Percentiles rank a stretch among this genome's conserved stretches.
Conservation (phyloP, 37 sponge, comb jelly and placozoan species). For the Agelas oroides region DNA sequence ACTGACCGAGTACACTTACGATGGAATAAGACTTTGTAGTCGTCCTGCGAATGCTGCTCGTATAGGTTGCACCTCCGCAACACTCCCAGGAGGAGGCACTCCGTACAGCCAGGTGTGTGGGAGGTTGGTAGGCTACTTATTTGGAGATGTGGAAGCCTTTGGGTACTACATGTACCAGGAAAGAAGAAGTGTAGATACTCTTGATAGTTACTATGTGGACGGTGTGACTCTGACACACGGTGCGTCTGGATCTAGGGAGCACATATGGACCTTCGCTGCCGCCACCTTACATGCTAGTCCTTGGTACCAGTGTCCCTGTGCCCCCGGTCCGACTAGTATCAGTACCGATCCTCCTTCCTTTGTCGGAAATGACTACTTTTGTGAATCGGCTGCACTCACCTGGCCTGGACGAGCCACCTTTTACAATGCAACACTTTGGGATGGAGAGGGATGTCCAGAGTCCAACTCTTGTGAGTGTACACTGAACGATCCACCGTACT, state of each 20-base stretch:
- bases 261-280: conserved; percentile 3
- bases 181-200: neutral
- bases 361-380: conserved; percentile 18
- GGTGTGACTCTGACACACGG: neutral
- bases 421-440: neutral
- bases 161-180: neutral
- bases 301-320: conserved; percentile 10
- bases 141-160: neutral
- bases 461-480: neutral
- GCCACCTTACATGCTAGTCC: neutral
- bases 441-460: conserved; percentile 1
- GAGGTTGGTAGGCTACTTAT: conserved; percentile 1
- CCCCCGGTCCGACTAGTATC: neutral
- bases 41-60: neutral
- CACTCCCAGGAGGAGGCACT: neutral
- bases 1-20: neutral
- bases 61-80: conserved; percentile 8
- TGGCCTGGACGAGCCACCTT: neutral
- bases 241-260: neutral
- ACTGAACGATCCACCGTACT: neutral
- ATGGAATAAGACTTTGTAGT: conserved; percentile 5
- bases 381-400: neutral
- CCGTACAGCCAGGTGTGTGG: conserved; percentile 25
- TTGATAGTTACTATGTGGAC: conserved; percentile 2
- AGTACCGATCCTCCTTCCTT: neutral